These are phyloP conservation scores for Aplysina aerophoba DNA, from an alignment of 37 sponge, comb jelly and placozoan genomes.

Conservation along the genomic window DNA sequence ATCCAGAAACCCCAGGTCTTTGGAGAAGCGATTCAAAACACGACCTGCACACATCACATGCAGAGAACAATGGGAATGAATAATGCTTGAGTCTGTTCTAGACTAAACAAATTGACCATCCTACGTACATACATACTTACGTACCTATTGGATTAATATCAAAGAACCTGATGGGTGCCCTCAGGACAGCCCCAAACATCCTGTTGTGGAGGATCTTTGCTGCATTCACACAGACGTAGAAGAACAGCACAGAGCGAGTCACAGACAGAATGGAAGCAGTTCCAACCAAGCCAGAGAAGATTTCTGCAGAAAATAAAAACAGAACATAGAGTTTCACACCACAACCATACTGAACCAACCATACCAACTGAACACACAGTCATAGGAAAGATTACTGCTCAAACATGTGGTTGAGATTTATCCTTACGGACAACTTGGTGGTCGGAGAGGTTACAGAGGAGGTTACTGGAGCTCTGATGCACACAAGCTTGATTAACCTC, in stretches of 20 bases:
- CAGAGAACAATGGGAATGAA: too few species aligned
- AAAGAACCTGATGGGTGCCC: conserved; percentile 76
- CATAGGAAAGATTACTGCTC: neutral
- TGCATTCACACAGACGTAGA: conserved; percentile 55
- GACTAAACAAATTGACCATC: too few species aligned
- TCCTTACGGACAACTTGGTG: too few species aligned
- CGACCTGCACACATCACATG: too few species aligned
- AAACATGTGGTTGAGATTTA: neutral
- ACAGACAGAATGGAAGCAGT: conserved; percentile 45
- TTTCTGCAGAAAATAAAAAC: conserved; percentile 18
- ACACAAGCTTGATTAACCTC: too few species aligned
- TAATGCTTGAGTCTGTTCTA: too few species aligned
- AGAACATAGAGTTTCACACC: neutral
- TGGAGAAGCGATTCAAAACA: conserved; percentile 79
- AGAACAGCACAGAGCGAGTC: conserved; percentile 25
- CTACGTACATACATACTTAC: neutral
- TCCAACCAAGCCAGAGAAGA: conserved; percentile 42
- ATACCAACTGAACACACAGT: neutral
- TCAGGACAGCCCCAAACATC: conserved; percentile 65
- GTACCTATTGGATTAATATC: conserved; percentile 85
- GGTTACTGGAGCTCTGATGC: too few species aligned
- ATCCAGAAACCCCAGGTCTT: conserved; percentile 76
- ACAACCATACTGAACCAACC: too few species aligned
- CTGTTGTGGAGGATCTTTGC: conserved; percentile 66
- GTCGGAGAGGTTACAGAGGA: too few species aligned